Base-by-base conservation (phyloP, 2,888 invertebrate genomes). In the Leistus spinibarbis region DNA sequence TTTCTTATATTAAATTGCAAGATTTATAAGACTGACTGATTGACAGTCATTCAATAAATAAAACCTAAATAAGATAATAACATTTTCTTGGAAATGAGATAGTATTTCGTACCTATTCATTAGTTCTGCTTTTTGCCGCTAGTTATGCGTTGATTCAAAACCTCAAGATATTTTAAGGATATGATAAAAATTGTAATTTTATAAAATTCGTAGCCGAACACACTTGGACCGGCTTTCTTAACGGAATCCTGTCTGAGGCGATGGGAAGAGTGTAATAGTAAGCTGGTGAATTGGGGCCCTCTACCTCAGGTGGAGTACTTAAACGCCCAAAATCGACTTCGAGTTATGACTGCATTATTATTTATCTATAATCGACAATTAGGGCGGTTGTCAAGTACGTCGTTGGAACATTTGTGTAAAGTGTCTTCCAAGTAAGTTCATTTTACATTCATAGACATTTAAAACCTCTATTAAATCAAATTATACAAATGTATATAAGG, bases 271-370 rank as follows among this genome's bases (percentile, higher is more conserved):
- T 94, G 95, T 81, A 95, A 96, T 81, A 93, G 93, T 56, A 94
- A 95, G 81, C 89, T 94, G 77, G 94, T 97, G 62, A 93, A 92
- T 82, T 95, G 97, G 93, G 97, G 98, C 0, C 98, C 98, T 10
- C 89, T 95, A 80, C 91, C 95, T 13, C 96, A 96, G 84, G 92
- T 97, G 62, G 97, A 97, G 84, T 90, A 91, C 19, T 89, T 98
- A 27, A 96, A 95, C 85, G 95, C 97, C 57, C 96, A 97, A 85
- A 98, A 97, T 85, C 90, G 97, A 76, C 90, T 95, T 79, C 92
- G 92, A 84, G 93, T 98, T n/a, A 91, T 97, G 89, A 92, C 96
- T 0, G 94, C 96, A 69, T 88, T 98, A 53, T 87, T 97, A 76
- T 96, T 95, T 85, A 90, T 95, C 79, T 97, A 95, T 86, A 96